A percentile compares a stretch with the other conserved stretches of the same genome.
Conservation (phyloP, 1,140 invertebrate genomes). For the Zaprionus africanus region DNA sequence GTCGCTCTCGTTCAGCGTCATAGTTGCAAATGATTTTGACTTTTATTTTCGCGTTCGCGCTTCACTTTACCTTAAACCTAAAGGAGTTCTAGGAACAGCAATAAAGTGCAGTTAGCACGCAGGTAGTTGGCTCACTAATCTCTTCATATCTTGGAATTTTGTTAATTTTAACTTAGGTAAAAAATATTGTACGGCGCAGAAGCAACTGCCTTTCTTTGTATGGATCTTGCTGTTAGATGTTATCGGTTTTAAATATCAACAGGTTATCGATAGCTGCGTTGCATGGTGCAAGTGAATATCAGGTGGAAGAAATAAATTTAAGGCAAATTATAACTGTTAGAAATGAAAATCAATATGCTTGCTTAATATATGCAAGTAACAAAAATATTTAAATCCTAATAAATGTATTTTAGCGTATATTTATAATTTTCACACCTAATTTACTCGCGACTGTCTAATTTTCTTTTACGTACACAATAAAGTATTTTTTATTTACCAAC, state of each 20-base stretch:
- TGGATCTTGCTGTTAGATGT: conserved; percentile 18
- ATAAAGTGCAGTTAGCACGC: conserved; percentile 15
- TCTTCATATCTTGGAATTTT: conserved; percentile 3
- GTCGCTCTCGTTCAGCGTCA: conserved; percentile 71
- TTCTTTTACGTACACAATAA: neutral
- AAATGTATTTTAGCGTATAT: neutral
- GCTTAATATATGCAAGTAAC: neutral
- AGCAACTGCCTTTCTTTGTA: conserved; percentile 40
- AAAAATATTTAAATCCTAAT: too few relatives aligned
- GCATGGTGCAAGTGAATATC: neutral
- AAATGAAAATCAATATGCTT: too few relatives aligned
- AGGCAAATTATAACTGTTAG: neutral
- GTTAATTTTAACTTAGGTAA: conserved; percentile 15
- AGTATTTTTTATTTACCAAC: conserved; percentile 5
- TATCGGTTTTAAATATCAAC: conserved; percentile 33
- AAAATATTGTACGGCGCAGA: conserved; percentile 36
- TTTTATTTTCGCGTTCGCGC: neutral
- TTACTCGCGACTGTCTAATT: neutral
- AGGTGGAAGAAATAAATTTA: neutral
- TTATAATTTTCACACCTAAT: neutral
- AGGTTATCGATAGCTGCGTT: conserved; percentile 26
- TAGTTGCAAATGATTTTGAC: conserved; percentile 37
- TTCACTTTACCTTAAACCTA: neutral
- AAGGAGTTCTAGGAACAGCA: conserved; percentile 28
- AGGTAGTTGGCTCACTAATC: conserved; percentile 23